Evolutionary conservation across 2,797 vertebrate species (phyloP).

Genomic region (Pseudochaenichthys georgianus): DNA sequence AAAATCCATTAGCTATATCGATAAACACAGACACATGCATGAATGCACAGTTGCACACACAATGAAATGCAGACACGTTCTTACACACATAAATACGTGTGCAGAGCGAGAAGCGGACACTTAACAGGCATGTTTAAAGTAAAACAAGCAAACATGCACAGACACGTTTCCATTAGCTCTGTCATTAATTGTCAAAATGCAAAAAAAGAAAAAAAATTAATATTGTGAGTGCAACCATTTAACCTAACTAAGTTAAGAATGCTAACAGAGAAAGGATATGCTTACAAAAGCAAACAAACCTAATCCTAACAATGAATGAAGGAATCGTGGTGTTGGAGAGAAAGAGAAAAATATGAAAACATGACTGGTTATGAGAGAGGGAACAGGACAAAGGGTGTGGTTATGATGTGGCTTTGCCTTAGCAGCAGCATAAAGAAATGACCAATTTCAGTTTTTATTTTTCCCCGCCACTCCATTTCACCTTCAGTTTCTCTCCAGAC

Average conservation of each 20-base stretch:
- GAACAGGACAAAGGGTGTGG: conserved; percentile 39
- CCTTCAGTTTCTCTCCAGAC: conserved; percentile 39
- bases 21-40: conserved; percentile 72
- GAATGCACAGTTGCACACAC: conserved; percentile 32
- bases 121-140: conserved; percentile 18
- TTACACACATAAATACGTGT: conserved; percentile 26
- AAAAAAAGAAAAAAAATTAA: neutral
- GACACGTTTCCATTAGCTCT: conserved; percentile 38
- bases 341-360: conserved; percentile 19
- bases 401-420: conserved; percentile 34
- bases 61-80: conserved; percentile 40
- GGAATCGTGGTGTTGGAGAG: conserved; percentile 8
- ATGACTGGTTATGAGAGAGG: conserved; percentile 12
- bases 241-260: neutral
- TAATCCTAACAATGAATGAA: neutral
- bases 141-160: conserved; percentile 23
- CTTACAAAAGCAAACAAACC: conserved; percentile 36
- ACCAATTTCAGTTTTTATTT: conserved; percentile 59
- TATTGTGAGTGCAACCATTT: neutral
- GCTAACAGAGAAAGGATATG: conserved; percentile 10
- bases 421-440: conserved; percentile 32
- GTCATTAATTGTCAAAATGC: conserved; percentile 32
- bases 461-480: conserved; percentile 9
- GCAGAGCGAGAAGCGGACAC: conserved; percentile 13
- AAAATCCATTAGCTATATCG: conserved; percentile 83